Percentiles rank a stretch among this genome's conserved stretches.
Evolutionary conservation across 2,888 invertebrate genomes (phyloP).

Genomic region (Orgyia antiqua): DNA sequence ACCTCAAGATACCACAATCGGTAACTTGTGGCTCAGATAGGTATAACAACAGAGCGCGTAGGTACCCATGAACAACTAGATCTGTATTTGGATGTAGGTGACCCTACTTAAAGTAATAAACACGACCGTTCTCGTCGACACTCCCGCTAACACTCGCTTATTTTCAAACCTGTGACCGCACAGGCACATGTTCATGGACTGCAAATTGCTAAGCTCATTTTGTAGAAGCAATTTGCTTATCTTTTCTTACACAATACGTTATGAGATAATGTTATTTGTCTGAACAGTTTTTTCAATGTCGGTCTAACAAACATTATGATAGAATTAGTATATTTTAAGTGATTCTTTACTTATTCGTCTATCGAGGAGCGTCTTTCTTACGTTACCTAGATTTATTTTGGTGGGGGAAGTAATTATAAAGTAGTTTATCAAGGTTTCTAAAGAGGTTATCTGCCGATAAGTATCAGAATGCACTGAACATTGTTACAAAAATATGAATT

Average conservation of each 20-base stretch:
- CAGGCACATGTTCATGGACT: conserved; percentile 12
- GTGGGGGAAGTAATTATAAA: too few species aligned
- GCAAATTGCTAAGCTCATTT: conserved; percentile 10
- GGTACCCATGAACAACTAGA: conserved; percentile 22
- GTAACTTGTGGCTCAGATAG: conserved; percentile 30
- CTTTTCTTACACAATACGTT: neutral
- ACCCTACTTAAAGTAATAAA: conserved; percentile 13
- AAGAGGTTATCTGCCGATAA: too few species aligned
- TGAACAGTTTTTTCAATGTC: too few species aligned
- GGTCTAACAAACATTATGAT: too few species aligned
- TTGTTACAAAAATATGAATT: too few species aligned
- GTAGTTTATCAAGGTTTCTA: too few species aligned
- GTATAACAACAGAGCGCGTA: conserved; percentile 39
- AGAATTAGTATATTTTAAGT: too few species aligned
- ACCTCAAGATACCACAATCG: conserved; percentile 35
- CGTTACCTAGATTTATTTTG: too few species aligned
- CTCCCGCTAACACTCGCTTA: conserved; percentile 40
- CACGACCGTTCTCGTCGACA: conserved; percentile 48
- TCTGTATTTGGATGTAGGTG: conserved; percentile 6
- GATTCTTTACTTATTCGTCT: too few species aligned
- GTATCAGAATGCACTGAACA: too few species aligned
- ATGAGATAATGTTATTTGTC: too few species aligned
- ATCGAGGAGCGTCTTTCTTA: too few species aligned
- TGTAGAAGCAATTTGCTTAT: neutral
- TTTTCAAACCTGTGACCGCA: conserved; percentile 27